A percentile compares a stretch with the other conserved stretches of the same genome.
Evolutionary conservation across 2,888 invertebrate species (phyloP).

Genomic region (Ctena decussata): DNA sequence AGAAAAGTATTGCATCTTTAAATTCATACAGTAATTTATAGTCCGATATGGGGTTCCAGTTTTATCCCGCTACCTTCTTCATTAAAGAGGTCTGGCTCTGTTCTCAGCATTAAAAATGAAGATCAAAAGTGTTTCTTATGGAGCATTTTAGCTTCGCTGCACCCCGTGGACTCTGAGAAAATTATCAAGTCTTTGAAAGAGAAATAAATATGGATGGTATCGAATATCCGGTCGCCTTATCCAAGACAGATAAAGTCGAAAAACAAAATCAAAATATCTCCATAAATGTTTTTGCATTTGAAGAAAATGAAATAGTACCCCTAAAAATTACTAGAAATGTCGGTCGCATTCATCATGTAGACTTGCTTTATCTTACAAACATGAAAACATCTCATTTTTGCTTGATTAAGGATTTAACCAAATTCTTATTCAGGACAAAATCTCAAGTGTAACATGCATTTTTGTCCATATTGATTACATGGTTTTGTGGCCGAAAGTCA

Average conservation of each 20-base stretch:
- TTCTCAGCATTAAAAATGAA: slow-evolving; percentile 35
- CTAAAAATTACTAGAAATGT: slow-evolving; percentile 29
- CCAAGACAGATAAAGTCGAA: slow-evolving; percentile 52
- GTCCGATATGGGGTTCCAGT: slow-evolving; percentile 30
- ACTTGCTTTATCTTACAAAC: slow-evolving; percentile 44
- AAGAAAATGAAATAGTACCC: slow-evolving; percentile 46
- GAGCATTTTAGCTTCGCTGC: slow-evolving; percentile 16
- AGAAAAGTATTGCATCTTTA: slow-evolving; percentile 25
- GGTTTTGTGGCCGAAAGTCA: background rate
- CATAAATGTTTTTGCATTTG: slow-evolving; percentile 52
- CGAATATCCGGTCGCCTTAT: slow-evolving; percentile 40
- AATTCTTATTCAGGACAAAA: background rate
- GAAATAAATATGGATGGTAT: slow-evolving; percentile 49
- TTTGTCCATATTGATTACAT: background rate
- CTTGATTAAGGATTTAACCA: background rate
- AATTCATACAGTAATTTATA: slow-evolving; percentile 33
- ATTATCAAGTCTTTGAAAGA: slow-evolving; percentile 28
- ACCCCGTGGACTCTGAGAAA: slow-evolving; percentile 5
- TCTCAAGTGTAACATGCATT: background rate
- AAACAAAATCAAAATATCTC: slow-evolving; percentile 48
- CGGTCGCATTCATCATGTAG: slow-evolving; percentile 41
- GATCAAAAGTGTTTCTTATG: slow-evolving; percentile 41
- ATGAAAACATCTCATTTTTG: background rate
- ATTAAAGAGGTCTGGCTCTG: background rate
- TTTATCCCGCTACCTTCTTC: slow-evolving; percentile 28